Conservation (phyloP, 2,888 invertebrate genomes). For the Hoplodrina blanda region DNA sequence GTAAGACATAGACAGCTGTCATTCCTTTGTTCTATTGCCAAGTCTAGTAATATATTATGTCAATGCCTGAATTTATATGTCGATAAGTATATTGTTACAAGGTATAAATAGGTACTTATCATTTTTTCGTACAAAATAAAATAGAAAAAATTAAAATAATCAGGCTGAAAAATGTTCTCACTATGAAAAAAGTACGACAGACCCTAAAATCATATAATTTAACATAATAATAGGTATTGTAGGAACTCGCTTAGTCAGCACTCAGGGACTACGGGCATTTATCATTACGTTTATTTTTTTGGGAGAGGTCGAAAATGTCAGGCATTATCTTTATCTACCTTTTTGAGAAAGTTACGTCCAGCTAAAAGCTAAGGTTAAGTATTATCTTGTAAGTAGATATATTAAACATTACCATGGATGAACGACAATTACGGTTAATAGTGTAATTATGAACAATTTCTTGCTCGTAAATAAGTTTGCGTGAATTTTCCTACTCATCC, state of each 20-base stretch:
- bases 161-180: not conserved
- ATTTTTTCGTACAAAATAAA: not conserved
- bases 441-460: not conserved
- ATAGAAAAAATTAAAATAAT: not conserved
- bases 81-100: not conserved
- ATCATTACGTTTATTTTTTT: slow-evolving; percentile 35
- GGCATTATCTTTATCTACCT: slow-evolving; percentile 25
- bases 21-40: too few relatives aligned
- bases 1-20: too few relatives aligned
- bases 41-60: too few relatives aligned
- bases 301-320: slow-evolving; percentile 26
- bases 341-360: slow-evolving; percentile 11
- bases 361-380: not conserved
- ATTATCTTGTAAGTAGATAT: not conserved
- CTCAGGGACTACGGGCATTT: slow-evolving; percentile 23
- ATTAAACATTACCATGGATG: not conserved
- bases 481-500: too few relatives aligned
- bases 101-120: not conserved
- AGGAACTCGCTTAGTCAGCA: slow-evolving; percentile 41
- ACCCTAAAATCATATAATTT: slow-evolving; percentile 47
- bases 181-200: not conserved
- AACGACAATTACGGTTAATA: too few relatives aligned
- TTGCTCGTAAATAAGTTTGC: too few relatives aligned
- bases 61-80: too few relatives aligned
- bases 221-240: slow-evolving; percentile 41